Evolutionary conservation across 2,888 invertebrate genomes (phyloP), one percentile per base, ranked within the genome.

Genomic region (Minunthozetes semirufus): DNA sequence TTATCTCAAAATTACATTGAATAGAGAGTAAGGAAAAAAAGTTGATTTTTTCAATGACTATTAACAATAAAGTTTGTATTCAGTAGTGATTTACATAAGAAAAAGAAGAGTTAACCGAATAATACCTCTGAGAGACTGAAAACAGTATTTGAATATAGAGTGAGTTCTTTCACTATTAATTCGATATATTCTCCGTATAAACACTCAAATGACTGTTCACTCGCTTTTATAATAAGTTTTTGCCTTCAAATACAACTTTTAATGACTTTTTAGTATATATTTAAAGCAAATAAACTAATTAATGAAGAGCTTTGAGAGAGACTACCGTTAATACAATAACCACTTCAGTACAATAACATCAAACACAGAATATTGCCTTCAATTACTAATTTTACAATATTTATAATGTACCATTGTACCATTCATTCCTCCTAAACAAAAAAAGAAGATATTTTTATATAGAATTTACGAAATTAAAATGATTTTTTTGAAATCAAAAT

Each of bases 121-220:
- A 25, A 56, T 25, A 22, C 19, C 19, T 11, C 22, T 22, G 19
- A 56, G 25, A 56, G 25, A n/a, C n/a, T 56, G 5, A 3, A 25
- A 9, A 56, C 22, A 22, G 56, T 22, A 22, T 56, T 56, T 56
- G 56, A 56, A 56, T 56, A 56, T 56, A 56, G 56, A 56, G n/a
- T 56, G 19, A 22, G 56, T 56, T 53, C 22, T n/a, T 5, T 11
- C n/a, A 1, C 56, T 25, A 8, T 8, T 56, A 25, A 56, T 56
- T 25, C 25, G 22, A 56, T 56, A 56, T 56, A 56, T 5, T 22
- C n/a, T n/a, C n/a, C n/a, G 22, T 56, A 56, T 56, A 25, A 9
- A 25, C 19, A 22, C 25, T 3, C 19, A 48, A 56, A 4, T 4
- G 22, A 25, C 19, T 22, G 56, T 8, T 8, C 13, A 22, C 56